Evolutionary conservation across 2,888 invertebrate genomes (phyloP), one percentile per base, ranked within the genome.

Genomic region (Parapristionchus giblindavisi): DNA sequence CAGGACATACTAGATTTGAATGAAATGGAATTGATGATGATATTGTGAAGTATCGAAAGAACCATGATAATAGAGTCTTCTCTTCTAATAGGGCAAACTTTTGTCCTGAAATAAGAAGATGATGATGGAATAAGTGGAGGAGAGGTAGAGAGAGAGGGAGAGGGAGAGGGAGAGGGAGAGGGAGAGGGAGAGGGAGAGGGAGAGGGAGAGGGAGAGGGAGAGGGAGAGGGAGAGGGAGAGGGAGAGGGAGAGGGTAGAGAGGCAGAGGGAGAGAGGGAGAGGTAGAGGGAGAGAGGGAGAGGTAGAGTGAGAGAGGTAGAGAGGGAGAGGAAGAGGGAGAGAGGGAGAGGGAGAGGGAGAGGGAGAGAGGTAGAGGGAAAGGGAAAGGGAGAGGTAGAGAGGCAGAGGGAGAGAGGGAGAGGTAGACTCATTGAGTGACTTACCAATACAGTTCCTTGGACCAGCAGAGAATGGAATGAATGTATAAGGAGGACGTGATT

Each of bases 11-110:
- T 8, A 60, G 61, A 61, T 74, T 74, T 2, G 27, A 17, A 3
- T 34, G 24, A 38, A 75, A 65, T n/a, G 75, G 65, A 65, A 65
- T 51, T n/a, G 32, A 27, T 11, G 65, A 63, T 8, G 63, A 38
- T 24, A 89, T 82, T 48, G 75, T 76, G 77, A 87, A 89, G 56
- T 84, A 82, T 8, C 88, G 81, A 38, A 89, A 82, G 27, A 89
- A 81, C 34, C 83, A 83, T 0, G 88, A 85, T 72, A 89, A 76
- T 24, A 89, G 79, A 0, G 88, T 87, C 77, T 90, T 90, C 82
- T 88, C 88, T 77, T 90, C 89, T 77, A 88, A 79, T 76, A 88
- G 76, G 32, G 90, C 90, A 84, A 90, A 90, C 77, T 88, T 89
- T 78, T 90, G 89, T 2, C 84, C 83, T 77, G 63, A 60, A 76